phyloP scores from a whole-genome alignment of 2,797 vertebrate species.

The Rhinatrema bivittatum region DNA sequence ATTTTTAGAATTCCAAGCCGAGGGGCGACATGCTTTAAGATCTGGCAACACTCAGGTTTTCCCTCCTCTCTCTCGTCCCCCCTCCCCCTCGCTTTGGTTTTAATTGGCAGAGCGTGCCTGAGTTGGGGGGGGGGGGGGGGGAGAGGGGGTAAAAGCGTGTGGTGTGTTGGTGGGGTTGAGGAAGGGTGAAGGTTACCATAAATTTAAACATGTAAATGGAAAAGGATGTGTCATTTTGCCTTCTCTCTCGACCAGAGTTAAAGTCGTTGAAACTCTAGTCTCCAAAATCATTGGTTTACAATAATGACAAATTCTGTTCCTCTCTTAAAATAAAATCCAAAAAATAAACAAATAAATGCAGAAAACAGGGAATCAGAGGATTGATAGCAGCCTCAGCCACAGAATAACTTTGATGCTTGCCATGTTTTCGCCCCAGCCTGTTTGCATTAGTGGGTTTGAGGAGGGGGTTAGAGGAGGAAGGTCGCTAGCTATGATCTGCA shows the following conservation, averaged over 20 bases:
- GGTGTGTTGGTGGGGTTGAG: no score
- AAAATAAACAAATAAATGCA: neutral
- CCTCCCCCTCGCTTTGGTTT: conserved; percentile 5
- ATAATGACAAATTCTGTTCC: conserved; percentile 13
- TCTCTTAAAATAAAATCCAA: conserved; percentile 16
- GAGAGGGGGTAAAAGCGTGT: no score
- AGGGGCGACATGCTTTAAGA: conserved; percentile 2
- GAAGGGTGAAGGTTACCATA: conserved; percentile 15
- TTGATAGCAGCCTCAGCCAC: conserved; percentile 26
- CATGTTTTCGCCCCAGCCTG: conserved; percentile 13
- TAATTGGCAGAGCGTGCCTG: conserved; percentile 1
- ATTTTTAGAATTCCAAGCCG: conserved; percentile 11
- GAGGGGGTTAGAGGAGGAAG: neutral
- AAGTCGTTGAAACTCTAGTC: no score
- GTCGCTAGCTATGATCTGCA: neutral
- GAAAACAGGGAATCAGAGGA: conserved; percentile 27
- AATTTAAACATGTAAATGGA: conserved; percentile 17
- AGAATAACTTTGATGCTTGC: conserved; percentile 14
- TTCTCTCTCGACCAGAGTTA: conserved; percentile 29
- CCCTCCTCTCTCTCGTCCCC: conserved; percentile 1
- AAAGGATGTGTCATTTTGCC: conserved; percentile 28
- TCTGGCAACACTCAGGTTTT: conserved; percentile 13
- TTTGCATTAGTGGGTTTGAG: conserved; percentile 13
- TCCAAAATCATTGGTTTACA: no score
- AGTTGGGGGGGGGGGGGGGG: conserved; percentile 5